Evolutionary conservation across 1,140 invertebrate genomes (phyloP).

Genomic region (Drosophila bocqueti): DNA sequence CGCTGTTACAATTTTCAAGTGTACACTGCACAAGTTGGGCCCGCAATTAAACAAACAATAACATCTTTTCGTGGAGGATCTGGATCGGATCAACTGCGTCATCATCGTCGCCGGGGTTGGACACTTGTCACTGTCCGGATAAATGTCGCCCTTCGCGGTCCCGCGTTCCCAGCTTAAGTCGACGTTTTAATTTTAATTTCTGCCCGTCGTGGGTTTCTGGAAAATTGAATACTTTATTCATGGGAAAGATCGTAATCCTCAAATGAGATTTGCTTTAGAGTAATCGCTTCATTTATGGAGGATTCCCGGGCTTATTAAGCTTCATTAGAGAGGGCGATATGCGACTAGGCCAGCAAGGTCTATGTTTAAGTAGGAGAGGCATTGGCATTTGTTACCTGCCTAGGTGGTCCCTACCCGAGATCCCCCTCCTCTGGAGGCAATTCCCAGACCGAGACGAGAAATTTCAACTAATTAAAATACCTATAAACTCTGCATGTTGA

Average conservation of each 20-base stretch:
- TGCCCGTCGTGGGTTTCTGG: slow-evolving; percentile 31
- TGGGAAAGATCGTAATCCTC: slow-evolving; percentile 61
- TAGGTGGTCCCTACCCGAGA: slow-evolving; percentile 51
- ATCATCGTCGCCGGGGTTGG: slow-evolving; percentile 29
- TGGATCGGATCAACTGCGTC: slow-evolving; percentile 15
- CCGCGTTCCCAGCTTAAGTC: slow-evolving; percentile 62
- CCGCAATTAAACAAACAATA: slow-evolving; percentile 78
- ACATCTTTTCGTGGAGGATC: slow-evolving; percentile 42
- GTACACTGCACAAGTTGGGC: slow-evolving; percentile 47
- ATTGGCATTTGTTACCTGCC: slow-evolving; percentile 41
- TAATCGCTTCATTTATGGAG: slow-evolving; percentile 78
- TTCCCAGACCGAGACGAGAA: slow-evolving; percentile 35
- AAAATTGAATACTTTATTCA: slow-evolving; percentile 65
- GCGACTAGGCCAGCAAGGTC: slow-evolving; percentile 26
- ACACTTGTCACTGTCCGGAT: slow-evolving; percentile 81
- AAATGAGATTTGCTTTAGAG: slow-evolving; percentile 48
- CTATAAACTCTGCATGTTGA: slow-evolving; percentile 72
- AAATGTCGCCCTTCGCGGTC: slow-evolving; percentile 59
- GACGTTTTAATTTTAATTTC: slow-evolving; percentile 79
- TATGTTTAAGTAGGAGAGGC: slow-evolving; percentile 48
- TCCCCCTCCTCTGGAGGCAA: not conserved
- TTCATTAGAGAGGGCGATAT: slow-evolving; percentile 57
- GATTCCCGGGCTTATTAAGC: slow-evolving; percentile 72
- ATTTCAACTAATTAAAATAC: slow-evolving; percentile 80
- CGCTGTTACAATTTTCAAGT: slow-evolving; percentile 80